Base-by-base conservation (phyloP, 2,888 invertebrate genomes). In the Pogonocherus hispidulus region DNA sequence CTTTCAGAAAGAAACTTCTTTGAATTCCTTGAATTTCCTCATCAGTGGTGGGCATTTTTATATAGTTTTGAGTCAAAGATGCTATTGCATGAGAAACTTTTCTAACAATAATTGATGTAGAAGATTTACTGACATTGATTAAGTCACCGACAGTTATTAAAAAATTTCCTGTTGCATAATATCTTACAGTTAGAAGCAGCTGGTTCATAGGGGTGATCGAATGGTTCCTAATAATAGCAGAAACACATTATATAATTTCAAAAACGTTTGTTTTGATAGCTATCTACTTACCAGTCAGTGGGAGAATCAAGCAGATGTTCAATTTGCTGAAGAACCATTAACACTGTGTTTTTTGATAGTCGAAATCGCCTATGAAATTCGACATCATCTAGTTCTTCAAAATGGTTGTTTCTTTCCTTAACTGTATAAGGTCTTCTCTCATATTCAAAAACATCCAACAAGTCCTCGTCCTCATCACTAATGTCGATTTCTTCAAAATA, bases 11-110 rank as follows among this genome's bases (percentile, higher is more conserved):
- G 11, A 41, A 41, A 41, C 2, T 8, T 8, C 6, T 11, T 41
- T 41, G 4, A 8, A 11, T 11, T 41, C 41, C 2, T 41, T 3
- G 6, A 8, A 41, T 8, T 3, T 41, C 6, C 6, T 41, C 41
- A 9, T 8, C 41, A 8, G 41, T 41, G 6, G 11, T 11, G 2
- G 57, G 57, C 41, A 65, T 65, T 22, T 41, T 9, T 6, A 65
- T 52, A 27, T 20, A 57, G 11, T 37, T 14, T n/a, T 19, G 59
- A 23, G 52, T n/a, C 5, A 60, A 32, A 52, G 41, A 41, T 41
- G 66, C 59, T 22, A 59, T 46, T 59, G 44, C 59, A 44, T 27
- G 14, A n/a, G 59, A 59, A 8, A 59, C 46, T 11, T 44, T 59
- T 4, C 22, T 46, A 1, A 59, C 41, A 14, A 47, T 59, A 6